Evolutionary conservation across 2,888 invertebrate species (phyloP).

Genomic region (Drosophila differens): DNA sequence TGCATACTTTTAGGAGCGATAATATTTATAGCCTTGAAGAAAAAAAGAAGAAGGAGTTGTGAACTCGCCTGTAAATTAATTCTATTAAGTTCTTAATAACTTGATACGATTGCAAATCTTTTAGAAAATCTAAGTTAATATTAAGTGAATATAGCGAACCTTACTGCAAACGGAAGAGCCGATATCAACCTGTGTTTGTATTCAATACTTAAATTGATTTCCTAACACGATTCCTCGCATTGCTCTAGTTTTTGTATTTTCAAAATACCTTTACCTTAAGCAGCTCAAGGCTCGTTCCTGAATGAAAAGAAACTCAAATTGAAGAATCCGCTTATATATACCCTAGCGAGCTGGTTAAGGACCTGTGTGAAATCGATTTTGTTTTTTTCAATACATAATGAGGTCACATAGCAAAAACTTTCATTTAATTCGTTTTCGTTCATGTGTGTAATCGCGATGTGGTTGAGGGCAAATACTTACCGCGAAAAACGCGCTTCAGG

Average conservation of each 20-base stretch:
- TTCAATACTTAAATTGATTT: background rate
- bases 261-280: background rate
- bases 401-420: constrained; percentile 8
- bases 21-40: background rate
- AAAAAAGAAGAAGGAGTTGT: background rate
- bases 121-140: rapidly evolving
- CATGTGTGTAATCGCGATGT: background rate
- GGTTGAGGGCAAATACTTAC: constrained; percentile 63
- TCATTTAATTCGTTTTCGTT: constrained; percentile 4
- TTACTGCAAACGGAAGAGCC: background rate
- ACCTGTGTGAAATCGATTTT: background rate
- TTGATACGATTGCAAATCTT: background rate
- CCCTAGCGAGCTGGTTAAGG: background rate
- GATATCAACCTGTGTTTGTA: background rate
- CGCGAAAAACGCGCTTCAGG: constrained; percentile 80
- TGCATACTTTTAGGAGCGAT: constrained; percentile 62
- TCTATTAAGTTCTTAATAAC: background rate
- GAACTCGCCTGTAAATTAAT: background rate
- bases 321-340: background rate
- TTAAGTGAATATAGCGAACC: background rate
- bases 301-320: background rate
- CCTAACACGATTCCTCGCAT: background rate
- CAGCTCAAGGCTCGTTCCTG: background rate
- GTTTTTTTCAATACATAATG: background rate
- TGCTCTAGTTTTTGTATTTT: background rate